Evolutionary conservation across 1,140 invertebrate species (phyloP), one percentile per base, ranked within the genome.

Genomic region (Tetramorium alpestre): DNA sequence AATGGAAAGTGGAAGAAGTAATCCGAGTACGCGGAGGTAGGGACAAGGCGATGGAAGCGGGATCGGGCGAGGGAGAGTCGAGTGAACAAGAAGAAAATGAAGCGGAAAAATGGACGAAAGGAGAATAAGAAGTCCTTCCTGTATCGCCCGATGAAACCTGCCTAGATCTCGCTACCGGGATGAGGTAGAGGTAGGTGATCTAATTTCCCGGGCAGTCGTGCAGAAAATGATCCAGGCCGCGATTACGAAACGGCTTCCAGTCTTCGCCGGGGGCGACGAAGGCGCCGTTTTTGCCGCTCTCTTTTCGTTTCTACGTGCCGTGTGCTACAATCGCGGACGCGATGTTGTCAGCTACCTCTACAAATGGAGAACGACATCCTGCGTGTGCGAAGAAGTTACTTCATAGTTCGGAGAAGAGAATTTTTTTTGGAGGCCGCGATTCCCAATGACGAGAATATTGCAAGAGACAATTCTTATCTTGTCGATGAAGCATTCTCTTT

Each of bases 171-270:
- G 93, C 93, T 94, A 95, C 94, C 92, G 93, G 94, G 94, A 94
- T 93, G 93, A 88, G 88, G 78, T 81, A 91, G 93, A 93, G 94
- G 92, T 94, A 93, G 94, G 93, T 95, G 95, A 95, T 95, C 95
- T 94, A 95, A 95, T 95, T 95, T 95, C 94, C 92, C 93, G 93
- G 80, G 93, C 94, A 95, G 94, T 95, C 94, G 94, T 95, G 95
- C 94, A 95, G 95, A 95, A 95, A 95, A 95, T 95, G 93, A 95
- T 95, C 94, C 92, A 90, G 87, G 91, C 92, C 90, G 92, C 93
- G 94, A 95, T 95, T 95, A 95, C 94, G 94, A 95, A 95, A 95
- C 93, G 92, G 94, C 94, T 95, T 94, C 94, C 93, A 95, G 94
- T 95, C 94, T 95, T 94, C 91, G 94, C 93, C 92, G 92, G 92